Base-by-base conservation (phyloP, 2,797 vertebrate species). In the Galagoides demidoff region DNA sequence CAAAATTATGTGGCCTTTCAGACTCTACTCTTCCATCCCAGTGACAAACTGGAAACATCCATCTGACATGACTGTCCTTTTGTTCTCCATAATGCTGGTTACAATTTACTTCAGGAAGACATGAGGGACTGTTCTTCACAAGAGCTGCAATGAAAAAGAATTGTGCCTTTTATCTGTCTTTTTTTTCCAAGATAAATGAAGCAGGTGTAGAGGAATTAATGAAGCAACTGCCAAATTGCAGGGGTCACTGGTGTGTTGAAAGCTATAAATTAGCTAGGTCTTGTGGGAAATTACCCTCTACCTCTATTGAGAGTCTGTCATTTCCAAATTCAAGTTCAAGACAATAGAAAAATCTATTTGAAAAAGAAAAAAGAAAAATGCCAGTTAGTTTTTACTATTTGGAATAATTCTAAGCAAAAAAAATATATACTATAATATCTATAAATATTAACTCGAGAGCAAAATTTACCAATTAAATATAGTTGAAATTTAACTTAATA, bases 261-360 rank as follows among this genome's bases (percentile, higher is more conserved):
- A 98, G 87, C 93, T 97, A 98, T 98, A 98, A 98, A 98, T 98
- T 98, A 98, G 29, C 25, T 85, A 83, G 37, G 97, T 98, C 98
- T 98, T 98, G 86, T 90, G 97, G 98, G 98, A 98, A 98, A 98
- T 98, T 98, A 97, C 89, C 91, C 96, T 97, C 91, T 96, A 89
- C 96, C 57, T 98, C 97, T 95, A 89, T 73, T 97, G 97, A 95
- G 89, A 95, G 97, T 90, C 88, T 97, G 73, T 43, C 90, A 95
- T 98, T 98, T 98, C 96, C 92, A 98, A 97, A 97, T 96, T 94
- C 78, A 94, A 92, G 70, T 95, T 93, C 95, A 98, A 96, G 94
- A 96, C 77, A 93, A 88, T 94, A 77, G 92, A 98, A 97, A 97
- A 31, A 96, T 39, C 3, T 91, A 83, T 96, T 92, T 95, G 79